phyloP scores from a whole-genome alignment of 2,113 vertebrate species.

The Lepus americanus region DNA sequence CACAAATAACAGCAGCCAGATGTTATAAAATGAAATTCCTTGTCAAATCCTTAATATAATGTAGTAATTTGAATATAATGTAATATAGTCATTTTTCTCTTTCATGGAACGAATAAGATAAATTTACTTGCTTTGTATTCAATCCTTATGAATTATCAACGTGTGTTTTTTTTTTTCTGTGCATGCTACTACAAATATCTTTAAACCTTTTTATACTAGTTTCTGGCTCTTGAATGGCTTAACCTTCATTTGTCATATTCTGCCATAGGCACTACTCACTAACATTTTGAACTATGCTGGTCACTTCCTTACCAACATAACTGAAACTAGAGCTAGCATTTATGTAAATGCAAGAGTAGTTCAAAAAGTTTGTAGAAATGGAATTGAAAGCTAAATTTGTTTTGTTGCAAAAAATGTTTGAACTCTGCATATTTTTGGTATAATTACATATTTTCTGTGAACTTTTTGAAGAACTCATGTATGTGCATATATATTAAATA shows the following conservation, averaged over 20 bases:
- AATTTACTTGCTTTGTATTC: neutral
- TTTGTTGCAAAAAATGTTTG: no score
- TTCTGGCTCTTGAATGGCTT: slow-evolving; percentile 2
- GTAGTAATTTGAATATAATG: neutral
- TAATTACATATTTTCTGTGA: no score
- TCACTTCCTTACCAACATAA: neutral
- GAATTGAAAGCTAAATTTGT: no score
- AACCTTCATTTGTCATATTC: neutral
- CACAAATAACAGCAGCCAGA: neutral
- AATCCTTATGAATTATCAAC: slow-evolving; percentile 1
- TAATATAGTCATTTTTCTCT: slow-evolving; percentile 9
- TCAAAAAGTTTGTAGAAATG: no score
- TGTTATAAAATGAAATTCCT: neutral
- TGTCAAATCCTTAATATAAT: neutral
- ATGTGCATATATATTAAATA: neutral
- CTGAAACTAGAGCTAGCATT: slow-evolving; percentile 1
- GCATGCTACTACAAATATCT: neutral
- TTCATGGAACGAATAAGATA: neutral
- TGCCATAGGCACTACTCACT: neutral
- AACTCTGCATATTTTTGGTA: no score
- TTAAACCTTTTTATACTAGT: neutral
- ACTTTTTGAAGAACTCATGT: no score
- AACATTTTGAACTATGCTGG: neutral
- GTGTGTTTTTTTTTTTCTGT: neutral
- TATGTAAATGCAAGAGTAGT: no score